A percentile compares a stretch with the other conserved stretches of the same genome.
phyloP scores from a whole-genome alignment of 1,140 invertebrate species.

The Eupristina koningsbergeri region DNA sequence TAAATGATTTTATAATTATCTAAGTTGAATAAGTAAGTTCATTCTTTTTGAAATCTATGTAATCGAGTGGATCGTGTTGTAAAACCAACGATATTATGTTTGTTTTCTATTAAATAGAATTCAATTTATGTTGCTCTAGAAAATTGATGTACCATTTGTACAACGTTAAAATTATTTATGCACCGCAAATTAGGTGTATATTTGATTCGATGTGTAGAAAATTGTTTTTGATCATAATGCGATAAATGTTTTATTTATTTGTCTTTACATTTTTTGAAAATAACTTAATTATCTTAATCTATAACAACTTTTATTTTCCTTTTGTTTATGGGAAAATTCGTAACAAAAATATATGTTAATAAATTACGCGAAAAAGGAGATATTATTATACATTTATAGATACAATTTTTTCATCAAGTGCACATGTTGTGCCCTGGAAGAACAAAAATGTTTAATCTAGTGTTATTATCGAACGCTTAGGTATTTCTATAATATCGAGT shows the following conservation, averaged over 20 bases:
- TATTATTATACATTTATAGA: slow-evolving; percentile 30
- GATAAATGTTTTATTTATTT: slow-evolving; percentile 10
- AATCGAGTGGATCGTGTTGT: slow-evolving; percentile 66
- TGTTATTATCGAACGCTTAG: slow-evolving; percentile 46
- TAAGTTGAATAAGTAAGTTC: slow-evolving; percentile 28
- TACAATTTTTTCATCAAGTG: slow-evolving; percentile 20
- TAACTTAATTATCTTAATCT: slow-evolving; percentile 33
- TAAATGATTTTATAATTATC: slow-evolving; percentile 5
- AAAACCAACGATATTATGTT: slow-evolving; percentile 56
- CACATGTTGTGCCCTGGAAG: slow-evolving; percentile 25
- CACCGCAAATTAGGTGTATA: slow-evolving; percentile 7
- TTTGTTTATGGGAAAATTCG: slow-evolving; percentile 17
- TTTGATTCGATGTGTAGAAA: slow-evolving; percentile 38
- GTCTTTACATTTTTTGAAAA: slow-evolving; percentile 1
- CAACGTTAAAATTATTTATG: slow-evolving; percentile 24
- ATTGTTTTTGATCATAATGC: slow-evolving; percentile 23
- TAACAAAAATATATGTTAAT: slow-evolving; percentile 41
- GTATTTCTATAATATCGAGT: slow-evolving; percentile 20
- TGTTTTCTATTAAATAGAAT: slow-evolving; percentile 36
- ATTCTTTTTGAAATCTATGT: slow-evolving; percentile 57
- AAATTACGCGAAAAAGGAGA: slow-evolving; percentile 32
- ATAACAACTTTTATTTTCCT: slow-evolving; percentile 34
- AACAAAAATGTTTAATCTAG: slow-evolving; percentile 28
- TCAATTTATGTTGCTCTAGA: slow-evolving; percentile 52
- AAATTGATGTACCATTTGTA: slow-evolving; percentile 51